Evolutionary conservation across 1,140 invertebrate genomes (phyloP).

Genomic region (Lucilia sericata): DNA sequence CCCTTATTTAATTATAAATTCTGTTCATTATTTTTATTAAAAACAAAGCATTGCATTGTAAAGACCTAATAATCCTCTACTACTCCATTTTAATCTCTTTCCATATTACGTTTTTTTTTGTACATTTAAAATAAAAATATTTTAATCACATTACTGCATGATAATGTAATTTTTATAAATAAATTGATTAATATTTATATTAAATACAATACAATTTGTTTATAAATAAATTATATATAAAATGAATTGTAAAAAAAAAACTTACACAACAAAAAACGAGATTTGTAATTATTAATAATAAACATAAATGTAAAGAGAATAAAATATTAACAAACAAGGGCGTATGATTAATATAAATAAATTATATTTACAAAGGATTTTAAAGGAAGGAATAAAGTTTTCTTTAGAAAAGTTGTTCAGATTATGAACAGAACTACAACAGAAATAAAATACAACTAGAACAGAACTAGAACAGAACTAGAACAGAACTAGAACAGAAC

Average conservation of each 20-base stretch:
- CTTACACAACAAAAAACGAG: no score
- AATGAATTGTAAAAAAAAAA: not conserved
- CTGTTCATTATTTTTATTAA: no score
- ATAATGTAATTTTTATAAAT: constrained; percentile 3
- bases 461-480: no score
- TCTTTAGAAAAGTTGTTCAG: no score
- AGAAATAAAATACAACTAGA: no score
- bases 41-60: no score
- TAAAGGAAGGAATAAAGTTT: no score
- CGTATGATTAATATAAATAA: not conserved
- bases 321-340: not conserved
- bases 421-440: no score
- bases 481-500: no score
- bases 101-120: not conserved
- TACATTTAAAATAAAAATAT: not conserved
- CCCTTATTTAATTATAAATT: no score
- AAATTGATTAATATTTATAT: constrained; percentile 2
- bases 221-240: not conserved
- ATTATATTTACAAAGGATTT: no score
- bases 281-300: not conserved
- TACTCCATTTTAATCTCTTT: not conserved
- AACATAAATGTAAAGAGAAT: not conserved
- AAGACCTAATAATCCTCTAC: no score
- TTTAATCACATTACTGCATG: not conserved
- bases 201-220: not conserved